Evolutionary conservation across 2,113 vertebrate species (phyloP).

Genomic region (Callaeas wilsoni): DNA sequence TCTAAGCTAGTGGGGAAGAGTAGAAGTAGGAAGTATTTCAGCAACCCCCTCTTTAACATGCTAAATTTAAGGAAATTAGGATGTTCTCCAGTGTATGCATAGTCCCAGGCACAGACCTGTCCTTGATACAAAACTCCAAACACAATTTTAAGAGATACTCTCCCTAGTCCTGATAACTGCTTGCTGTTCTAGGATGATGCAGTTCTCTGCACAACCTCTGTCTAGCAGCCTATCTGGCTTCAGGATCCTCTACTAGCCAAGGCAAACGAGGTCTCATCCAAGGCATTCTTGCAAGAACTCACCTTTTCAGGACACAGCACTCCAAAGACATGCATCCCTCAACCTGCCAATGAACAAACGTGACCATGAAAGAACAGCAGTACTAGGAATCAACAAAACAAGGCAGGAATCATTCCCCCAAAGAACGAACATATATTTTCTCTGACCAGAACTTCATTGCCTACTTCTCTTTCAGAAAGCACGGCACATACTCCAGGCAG

Average conservation of each 20-base stretch:
- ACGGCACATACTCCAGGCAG: background rate
- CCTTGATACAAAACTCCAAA: background rate
- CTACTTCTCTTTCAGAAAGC: background rate
- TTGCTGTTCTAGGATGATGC: background rate
- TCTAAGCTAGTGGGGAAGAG: background rate
- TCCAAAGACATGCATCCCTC: background rate
- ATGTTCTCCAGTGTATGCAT: background rate
- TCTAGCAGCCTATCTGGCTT: background rate
- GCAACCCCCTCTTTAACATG: background rate
- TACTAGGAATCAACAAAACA: background rate
- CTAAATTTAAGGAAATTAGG: background rate
- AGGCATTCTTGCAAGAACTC: background rate
- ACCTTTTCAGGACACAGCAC: background rate
- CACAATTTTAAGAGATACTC: background rate
- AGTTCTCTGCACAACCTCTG: background rate
- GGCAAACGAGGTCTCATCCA: rapidly evolving
- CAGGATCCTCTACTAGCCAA: background rate
- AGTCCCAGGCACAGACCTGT: background rate
- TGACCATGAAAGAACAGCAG: background rate
- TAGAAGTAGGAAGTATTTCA: background rate
- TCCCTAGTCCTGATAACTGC: background rate
- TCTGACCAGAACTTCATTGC: background rate
- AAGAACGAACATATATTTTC: background rate
- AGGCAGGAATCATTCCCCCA: background rate
- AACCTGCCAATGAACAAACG: background rate